These are phyloP conservation scores for Adelphocoris suturalis DNA, from an alignment of 2,888 invertebrate species.

Conservation along the genomic window DNA sequence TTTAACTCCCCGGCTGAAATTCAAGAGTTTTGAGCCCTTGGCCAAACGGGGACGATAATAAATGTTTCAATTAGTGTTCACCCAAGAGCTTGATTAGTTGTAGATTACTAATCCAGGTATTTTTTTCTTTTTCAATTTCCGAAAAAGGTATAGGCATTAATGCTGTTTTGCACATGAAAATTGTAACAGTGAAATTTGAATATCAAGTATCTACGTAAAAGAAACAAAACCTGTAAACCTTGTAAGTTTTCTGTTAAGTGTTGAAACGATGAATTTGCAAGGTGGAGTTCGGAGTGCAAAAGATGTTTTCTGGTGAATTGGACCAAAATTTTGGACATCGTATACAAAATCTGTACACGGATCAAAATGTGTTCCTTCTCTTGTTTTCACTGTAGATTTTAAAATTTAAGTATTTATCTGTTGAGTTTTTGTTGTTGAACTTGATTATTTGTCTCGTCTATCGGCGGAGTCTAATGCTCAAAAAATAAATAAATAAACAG, in stretches of 20 bases:
- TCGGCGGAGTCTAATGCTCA: constrained; percentile 31
- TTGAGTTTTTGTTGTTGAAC: constrained; percentile 32
- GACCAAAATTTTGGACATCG: constrained; percentile 2
- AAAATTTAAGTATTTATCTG: background rate
- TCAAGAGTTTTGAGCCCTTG: constrained; percentile 7
- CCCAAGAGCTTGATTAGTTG: constrained; percentile 35
- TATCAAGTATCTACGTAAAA: background rate
- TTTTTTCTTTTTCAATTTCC: constrained; percentile 3
- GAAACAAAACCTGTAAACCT: background rate
- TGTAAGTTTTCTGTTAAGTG: constrained; percentile 1
- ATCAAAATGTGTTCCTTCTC: background rate
- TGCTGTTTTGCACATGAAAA: constrained; percentile 31
- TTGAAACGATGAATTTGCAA: background rate
- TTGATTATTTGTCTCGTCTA: background rate
- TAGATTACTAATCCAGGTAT: constrained; percentile 29
- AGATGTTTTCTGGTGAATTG: background rate
- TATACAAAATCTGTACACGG: background rate
- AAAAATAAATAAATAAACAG: background rate
- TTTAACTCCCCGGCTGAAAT: background rate
- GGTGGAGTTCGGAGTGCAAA: background rate
- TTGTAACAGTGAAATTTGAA: background rate
- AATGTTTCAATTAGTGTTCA: background rate
- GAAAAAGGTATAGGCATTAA: background rate
- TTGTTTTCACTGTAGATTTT: constrained; percentile 6
- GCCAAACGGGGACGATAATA: background rate